Evolutionary conservation across 2,113 vertebrate species (phyloP).

Genomic region (Pangasianodon gigas): DNA sequence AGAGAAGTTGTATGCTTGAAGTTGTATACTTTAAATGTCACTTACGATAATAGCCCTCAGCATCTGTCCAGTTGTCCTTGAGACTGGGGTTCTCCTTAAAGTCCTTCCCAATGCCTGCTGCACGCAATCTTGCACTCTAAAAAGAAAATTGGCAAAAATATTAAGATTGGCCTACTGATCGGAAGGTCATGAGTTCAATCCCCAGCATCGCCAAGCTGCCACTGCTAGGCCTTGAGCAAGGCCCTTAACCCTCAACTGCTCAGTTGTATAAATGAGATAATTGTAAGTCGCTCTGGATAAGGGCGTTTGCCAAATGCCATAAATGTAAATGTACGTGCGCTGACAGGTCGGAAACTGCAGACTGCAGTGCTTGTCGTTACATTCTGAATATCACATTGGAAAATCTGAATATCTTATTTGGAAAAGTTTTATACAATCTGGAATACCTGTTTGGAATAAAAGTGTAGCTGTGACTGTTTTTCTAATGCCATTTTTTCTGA

Average conservation of each 20-base stretch:
- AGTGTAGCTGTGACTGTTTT: background rate
- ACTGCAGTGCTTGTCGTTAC: background rate
- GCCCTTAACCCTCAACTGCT: no score
- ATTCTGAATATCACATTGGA: background rate
- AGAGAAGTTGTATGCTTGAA: no score
- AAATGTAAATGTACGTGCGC: background rate
- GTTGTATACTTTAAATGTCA: conserved; percentile 27
- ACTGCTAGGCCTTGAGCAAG: no score
- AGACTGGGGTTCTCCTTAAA: conserved; percentile 99
- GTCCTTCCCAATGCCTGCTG: conserved; percentile 95
- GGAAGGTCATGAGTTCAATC: no score
- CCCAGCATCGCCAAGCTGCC: no score
- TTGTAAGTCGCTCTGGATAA: no score
- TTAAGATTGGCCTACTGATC: background rate
- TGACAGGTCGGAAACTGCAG: background rate
- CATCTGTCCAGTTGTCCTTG: conserved; percentile 98
- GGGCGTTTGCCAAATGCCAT: no score
- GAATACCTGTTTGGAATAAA: background rate
- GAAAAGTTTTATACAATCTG: background rate
- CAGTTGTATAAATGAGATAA: no score
- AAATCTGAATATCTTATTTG: background rate
- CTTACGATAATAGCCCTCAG: conserved; percentile 98
- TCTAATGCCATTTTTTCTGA: background rate
- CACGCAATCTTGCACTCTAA: conserved; percentile 92
- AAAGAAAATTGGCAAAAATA: conserved; percentile 6